Evolutionary conservation across 2,113 vertebrate genomes (phyloP), one percentile per base, ranked within the genome.

Genomic region (Colistium nudipinnis): DNA sequence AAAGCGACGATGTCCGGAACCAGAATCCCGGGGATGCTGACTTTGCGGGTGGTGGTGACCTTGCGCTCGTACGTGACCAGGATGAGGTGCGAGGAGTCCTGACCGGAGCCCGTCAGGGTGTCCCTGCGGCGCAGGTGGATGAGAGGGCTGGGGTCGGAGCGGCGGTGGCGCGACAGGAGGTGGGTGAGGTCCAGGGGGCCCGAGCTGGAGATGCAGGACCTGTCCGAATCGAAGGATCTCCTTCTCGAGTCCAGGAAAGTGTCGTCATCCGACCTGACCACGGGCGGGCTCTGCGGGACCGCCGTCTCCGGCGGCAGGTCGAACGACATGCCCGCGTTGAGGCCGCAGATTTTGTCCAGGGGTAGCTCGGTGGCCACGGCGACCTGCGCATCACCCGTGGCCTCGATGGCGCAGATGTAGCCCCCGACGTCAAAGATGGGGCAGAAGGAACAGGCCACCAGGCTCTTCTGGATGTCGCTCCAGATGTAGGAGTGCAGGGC

Each of bases 1-100:
- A 97, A 96, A 12, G 96, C 94, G 53, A 99, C 89, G 17, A 99
- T 93, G 77, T 99, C 98, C 1, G 97, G 98, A 33, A 96, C 96
- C 82, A 98, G 83, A 81, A 99, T 93, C n/a, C 97, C 97, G 0
- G 97, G 96, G 44, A 99, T 93, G 67, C 92, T 94, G 20, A 96
- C 95, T 84, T 95, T 98, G 74, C 94, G 93, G 20, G 94, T 96
- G 55, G 92, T 92, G 0, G 94, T 95, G 45, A 94, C 93, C 61
- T 93, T 95, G n/a, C 90, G 93, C 65, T 96, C 95, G 5, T 96
- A 98, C 2, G 92, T 95, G 64, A 99, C 94, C 74, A 99, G 81
- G 80, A 96, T 93, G 72, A 99, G 91, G 81, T 98, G 94, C 0
- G 97, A 98, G 9, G 95, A 95, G 88, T 98, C 97, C 62, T 95